These are phyloP conservation scores for Cottoperca gobio DNA, from an alignment of 2,797 vertebrate genomes.

Conservation along the genomic window DNA sequence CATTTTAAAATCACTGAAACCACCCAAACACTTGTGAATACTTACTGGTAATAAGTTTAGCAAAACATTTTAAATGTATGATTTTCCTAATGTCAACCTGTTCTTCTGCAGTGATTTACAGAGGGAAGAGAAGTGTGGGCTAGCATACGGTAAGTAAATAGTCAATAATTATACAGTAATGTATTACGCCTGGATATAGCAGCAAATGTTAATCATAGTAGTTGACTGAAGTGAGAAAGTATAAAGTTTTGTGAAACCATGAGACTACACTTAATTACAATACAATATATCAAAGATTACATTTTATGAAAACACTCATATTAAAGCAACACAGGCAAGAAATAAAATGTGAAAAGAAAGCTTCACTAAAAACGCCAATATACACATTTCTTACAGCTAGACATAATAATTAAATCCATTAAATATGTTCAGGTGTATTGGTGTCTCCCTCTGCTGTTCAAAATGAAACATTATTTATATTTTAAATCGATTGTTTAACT, in stretches of 20 bases:
- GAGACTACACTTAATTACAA: background rate
- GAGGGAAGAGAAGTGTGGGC: constrained; percentile 89
- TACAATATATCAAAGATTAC: background rate
- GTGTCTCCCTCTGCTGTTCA: constrained; percentile 18
- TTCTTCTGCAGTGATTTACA: constrained; percentile 89
- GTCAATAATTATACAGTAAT: background rate
- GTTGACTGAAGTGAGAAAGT: background rate
- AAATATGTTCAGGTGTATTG: background rate
- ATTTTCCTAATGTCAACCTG: constrained; percentile 27
- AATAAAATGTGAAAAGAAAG: background rate
- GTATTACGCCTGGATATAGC: background rate
- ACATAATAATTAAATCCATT: background rate
- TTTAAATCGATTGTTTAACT: background rate
- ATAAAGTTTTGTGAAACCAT: background rate
- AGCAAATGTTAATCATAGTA: background rate
- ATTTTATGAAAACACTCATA: background rate
- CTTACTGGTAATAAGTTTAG: background rate
- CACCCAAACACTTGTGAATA: background rate
- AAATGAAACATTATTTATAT: background rate
- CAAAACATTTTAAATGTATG: background rate
- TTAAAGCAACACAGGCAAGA: background rate
- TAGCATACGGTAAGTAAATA: constrained; percentile 65
- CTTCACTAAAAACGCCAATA: background rate
- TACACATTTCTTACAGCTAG: background rate
- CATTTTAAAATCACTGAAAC: background rate